Evolutionary conservation across 2,888 invertebrate species (phyloP).

Genomic region (Lasioglossum malachurum): DNA sequence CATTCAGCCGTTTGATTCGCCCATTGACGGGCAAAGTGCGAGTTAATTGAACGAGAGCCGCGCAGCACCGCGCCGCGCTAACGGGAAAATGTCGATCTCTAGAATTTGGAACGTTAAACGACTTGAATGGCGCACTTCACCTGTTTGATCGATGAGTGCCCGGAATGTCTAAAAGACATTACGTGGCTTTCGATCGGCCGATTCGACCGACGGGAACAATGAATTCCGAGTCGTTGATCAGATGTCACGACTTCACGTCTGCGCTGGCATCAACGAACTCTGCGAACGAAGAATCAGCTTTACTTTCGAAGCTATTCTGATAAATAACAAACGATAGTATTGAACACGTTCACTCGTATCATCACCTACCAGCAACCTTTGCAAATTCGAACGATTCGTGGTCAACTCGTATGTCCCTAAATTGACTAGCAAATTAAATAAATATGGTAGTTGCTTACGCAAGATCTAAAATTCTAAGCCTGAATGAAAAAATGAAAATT

Average conservation of each 20-base stretch:
- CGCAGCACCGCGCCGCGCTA: conserved; percentile 23
- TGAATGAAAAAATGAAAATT: too few relatives aligned
- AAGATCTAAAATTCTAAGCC: too few relatives aligned
- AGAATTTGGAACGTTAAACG: conserved; percentile 11
- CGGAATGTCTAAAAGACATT: conserved; percentile 1
- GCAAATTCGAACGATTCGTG: too few relatives aligned
- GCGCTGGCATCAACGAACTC: not conserved
- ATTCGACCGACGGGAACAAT: not conserved
- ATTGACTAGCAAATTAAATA: too few relatives aligned
- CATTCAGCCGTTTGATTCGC: conserved; percentile 41
- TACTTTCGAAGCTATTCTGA: not conserved
- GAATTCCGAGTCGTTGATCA: not conserved
- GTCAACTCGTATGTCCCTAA: too few relatives aligned
- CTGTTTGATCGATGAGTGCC: not conserved
- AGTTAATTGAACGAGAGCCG: conserved; percentile 47
- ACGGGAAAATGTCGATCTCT: conserved; percentile 16
- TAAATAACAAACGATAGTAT: not conserved
- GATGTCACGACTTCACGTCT: not conserved
- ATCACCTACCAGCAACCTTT: too few relatives aligned
- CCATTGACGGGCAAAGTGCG: conserved; percentile 23
- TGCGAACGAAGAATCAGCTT: not conserved
- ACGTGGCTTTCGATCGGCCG: not conserved
- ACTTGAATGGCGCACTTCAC: not conserved
- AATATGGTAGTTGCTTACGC: too few relatives aligned
- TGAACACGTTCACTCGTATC: too few relatives aligned